Conservation (phyloP, 2,888 invertebrate genomes). For the Cistogaster globosa region DNA sequence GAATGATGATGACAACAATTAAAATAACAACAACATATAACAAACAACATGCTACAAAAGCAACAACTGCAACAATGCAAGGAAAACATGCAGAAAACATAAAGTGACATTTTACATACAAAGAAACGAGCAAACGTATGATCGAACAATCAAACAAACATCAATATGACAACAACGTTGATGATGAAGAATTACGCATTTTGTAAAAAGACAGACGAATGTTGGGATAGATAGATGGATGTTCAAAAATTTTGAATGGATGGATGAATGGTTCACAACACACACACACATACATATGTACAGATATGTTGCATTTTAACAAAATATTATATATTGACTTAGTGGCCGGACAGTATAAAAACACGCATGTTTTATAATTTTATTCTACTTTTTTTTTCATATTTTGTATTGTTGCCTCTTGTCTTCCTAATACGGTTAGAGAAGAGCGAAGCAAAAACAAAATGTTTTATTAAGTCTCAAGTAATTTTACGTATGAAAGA, state of each 20-base stretch:
- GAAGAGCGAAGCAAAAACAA: constrained; percentile 29
- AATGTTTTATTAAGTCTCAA: constrained; percentile 42
- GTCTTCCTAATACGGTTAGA: constrained; percentile 64
- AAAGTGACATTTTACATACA: constrained; percentile 66
- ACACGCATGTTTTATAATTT: constrained; percentile 65
- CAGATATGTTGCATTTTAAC: constrained; percentile 42
- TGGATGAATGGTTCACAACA: not conserved
- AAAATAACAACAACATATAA: constrained; percentile 62
- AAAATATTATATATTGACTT: constrained; percentile 68
- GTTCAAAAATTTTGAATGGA: constrained; percentile 4
- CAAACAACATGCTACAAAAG: constrained; percentile 54
- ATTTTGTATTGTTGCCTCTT: not conserved
- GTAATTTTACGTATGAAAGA: constrained; percentile 64
- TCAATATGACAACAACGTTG: constrained; percentile 56
- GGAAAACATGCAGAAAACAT: constrained; percentile 59
- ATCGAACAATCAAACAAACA: constrained; percentile 30
- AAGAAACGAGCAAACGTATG: constrained; percentile 1
- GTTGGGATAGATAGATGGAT: constrained; percentile 14
- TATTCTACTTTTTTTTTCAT: not conserved
- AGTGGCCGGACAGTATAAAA: constrained; percentile 63
- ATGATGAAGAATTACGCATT: constrained; percentile 66
- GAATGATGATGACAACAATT: constrained; percentile 70
- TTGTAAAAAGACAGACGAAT: constrained; percentile 30
- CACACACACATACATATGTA: constrained; percentile 25
- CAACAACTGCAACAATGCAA: constrained; percentile 56